Percentiles rank a stretch among this genome's conserved stretches.
Conservation (phyloP, 1,140 invertebrate genomes). For the Drosophila erecta region DNA sequence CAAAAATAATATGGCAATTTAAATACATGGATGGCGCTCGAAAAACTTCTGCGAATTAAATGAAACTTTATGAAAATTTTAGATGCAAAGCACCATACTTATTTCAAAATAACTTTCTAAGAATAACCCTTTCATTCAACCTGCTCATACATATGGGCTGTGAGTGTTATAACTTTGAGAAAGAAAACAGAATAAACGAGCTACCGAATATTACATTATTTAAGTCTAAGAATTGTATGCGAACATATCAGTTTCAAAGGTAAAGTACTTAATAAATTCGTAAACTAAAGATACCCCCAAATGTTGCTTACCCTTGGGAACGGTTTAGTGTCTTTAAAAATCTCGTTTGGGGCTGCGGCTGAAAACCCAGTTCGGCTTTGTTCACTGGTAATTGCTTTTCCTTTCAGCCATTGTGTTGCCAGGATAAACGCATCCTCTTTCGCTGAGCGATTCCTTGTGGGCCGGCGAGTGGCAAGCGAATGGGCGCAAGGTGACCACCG, state of each 20-base stretch:
- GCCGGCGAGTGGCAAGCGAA: conserved; percentile 24
- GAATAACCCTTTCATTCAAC: background rate
- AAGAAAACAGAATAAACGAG: too few relatives aligned
- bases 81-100: background rate
- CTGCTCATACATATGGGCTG: background rate
- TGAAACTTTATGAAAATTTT: background rate
- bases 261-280: background rate
- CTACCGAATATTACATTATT: too few relatives aligned
- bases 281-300: conserved; percentile 5
- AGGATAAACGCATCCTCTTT: conserved; percentile 39
- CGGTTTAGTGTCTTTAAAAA: conserved; percentile 37
- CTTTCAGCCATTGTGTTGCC: conserved; percentile 42
- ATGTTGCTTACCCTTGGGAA: conserved; percentile 32
- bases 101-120: background rate
- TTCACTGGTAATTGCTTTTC: conserved; percentile 52
- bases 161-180: too few relatives aligned
- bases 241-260: too few relatives aligned
- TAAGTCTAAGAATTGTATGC: too few relatives aligned
- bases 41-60: background rate
- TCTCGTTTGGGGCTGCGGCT: conserved; percentile 21
- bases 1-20: conserved; percentile 6
- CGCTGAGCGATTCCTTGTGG: conserved; percentile 14
- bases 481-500: conserved; percentile 22
- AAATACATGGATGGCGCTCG: background rate
- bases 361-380: conserved; percentile 27